A percentile compares a stretch with the other conserved stretches of the same genome.
Evolutionary conservation across 2,113 vertebrate genomes (phyloP).

Genomic region (Ophthalmolycus amberensis): DNA sequence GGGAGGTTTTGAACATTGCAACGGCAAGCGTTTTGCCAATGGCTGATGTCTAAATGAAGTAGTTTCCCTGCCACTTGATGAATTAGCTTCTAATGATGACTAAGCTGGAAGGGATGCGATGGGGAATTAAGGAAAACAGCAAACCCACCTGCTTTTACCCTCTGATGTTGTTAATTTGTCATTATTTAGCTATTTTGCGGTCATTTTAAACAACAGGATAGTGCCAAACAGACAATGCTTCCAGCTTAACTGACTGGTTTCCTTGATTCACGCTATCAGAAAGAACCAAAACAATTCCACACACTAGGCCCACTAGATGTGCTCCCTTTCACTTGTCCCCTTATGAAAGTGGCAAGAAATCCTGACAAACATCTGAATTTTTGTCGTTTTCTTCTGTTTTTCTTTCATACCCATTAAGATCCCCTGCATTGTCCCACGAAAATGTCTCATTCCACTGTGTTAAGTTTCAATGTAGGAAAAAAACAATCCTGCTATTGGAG

Average conservation of each 20-base stretch:
- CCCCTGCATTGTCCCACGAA: conserved; percentile 66
- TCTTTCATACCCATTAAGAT: conserved; percentile 46
- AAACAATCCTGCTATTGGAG: conserved; percentile 70
- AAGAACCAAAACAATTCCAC: conserved; percentile 56
- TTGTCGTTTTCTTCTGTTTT: conserved; percentile 44
- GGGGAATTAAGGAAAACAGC: conserved; percentile 63
- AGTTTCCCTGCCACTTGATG: conserved; percentile 68
- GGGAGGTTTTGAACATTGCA: conserved; percentile 56
- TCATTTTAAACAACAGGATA: conserved; percentile 68
- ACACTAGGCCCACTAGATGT: conserved; percentile 25
- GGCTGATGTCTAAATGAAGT: conserved; percentile 67
- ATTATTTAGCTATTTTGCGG: conserved; percentile 71
- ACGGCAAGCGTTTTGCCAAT: conserved; percentile 54
- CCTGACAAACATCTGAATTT: conserved; percentile 43
- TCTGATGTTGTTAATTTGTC: conserved; percentile 74
- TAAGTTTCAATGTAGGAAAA: conserved; percentile 64
- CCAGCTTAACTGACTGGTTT: conserved; percentile 48
- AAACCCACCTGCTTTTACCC: conserved; percentile 72
- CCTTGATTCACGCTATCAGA: conserved; percentile 56
- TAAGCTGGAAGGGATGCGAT: conserved; percentile 66
- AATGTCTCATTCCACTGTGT: conserved; percentile 69
- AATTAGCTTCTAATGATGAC: conserved; percentile 76
- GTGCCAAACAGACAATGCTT: conserved; percentile 63
- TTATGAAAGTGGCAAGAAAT: conserved; percentile 49
- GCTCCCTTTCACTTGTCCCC: conserved; percentile 35